Conservation (phyloP, 2,113 vertebrate genomes). For the Suncus etruscus region DNA sequence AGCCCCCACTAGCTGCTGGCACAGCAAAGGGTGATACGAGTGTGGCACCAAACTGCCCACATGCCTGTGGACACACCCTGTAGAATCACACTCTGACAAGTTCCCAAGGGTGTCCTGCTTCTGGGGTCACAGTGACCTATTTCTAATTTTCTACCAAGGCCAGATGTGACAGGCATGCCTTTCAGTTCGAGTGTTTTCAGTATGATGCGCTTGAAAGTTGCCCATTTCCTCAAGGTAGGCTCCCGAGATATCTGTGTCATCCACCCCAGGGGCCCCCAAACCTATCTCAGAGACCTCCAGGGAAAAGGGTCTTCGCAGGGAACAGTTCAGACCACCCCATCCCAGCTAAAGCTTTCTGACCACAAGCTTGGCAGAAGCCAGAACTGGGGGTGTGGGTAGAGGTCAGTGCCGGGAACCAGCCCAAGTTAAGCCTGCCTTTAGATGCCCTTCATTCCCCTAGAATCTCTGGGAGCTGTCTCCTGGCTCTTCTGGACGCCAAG, state of each 20-base stretch:
- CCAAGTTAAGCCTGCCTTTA: constrained; percentile 9
- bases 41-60: fast-evolving
- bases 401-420: background rate
- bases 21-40: background rate
- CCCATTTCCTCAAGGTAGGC: background rate
- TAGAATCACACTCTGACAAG: background rate
- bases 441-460: constrained; percentile 30
- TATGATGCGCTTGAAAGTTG: background rate
- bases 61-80: background rate
- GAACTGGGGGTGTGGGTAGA: background rate
- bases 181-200: background rate
- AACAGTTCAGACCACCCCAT: background rate
- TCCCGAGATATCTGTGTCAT: background rate
- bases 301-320: background rate
- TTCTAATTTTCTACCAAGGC: background rate
- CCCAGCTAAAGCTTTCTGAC: background rate
- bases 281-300: background rate
- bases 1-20: background rate
- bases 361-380: background rate
- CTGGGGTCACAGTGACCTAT: background rate
- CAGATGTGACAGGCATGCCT: background rate
- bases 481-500: constrained; percentile 50
- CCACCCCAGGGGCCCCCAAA: background rate
- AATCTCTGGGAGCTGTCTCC: background rate
- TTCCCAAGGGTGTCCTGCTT: background rate